Conservation (phyloP, 1,140 invertebrate genomes). For the Neuroterus valhalla region DNA sequence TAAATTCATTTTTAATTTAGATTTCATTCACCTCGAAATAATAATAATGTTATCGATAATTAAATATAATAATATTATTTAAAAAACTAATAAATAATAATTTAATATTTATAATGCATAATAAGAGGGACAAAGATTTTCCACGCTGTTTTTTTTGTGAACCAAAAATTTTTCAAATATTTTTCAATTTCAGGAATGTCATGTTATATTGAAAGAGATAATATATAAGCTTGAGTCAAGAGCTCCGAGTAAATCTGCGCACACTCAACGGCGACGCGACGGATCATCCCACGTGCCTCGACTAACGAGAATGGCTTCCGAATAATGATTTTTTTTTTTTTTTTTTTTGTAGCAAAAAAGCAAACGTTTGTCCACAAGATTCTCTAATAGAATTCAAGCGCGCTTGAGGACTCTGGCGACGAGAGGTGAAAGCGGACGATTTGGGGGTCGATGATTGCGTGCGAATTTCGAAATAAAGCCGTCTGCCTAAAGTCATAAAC, state of each 20-base stretch:
- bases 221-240: neutral
- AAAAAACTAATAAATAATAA: too few species aligned
- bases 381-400: conserved; percentile 1
- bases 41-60: too few species aligned
- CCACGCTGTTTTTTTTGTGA: too few species aligned
- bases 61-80: too few species aligned
- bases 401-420: neutral
- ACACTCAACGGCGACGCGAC: neutral
- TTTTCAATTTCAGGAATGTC: too few species aligned
- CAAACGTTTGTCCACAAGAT: neutral
- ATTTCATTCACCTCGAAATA: too few species aligned
- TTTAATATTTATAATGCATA: too few species aligned
- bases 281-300: conserved; percentile 18
- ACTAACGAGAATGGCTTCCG: conserved; percentile 8
- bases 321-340: conserved; percentile 1
- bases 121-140: too few species aligned
- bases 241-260: conserved; percentile 15
- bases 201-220: neutral
- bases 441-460: conserved; percentile 19
- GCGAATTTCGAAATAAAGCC: conserved; percentile 23
- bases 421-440: conserved; percentile 11
- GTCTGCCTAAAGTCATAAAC: neutral
- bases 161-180: too few species aligned
- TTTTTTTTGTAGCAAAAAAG: neutral
- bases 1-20: too few species aligned